These are phyloP conservation scores for Mus pahari DNA, from an alignment of 2,113 vertebrate genomes.

Conservation along the genomic window DNA sequence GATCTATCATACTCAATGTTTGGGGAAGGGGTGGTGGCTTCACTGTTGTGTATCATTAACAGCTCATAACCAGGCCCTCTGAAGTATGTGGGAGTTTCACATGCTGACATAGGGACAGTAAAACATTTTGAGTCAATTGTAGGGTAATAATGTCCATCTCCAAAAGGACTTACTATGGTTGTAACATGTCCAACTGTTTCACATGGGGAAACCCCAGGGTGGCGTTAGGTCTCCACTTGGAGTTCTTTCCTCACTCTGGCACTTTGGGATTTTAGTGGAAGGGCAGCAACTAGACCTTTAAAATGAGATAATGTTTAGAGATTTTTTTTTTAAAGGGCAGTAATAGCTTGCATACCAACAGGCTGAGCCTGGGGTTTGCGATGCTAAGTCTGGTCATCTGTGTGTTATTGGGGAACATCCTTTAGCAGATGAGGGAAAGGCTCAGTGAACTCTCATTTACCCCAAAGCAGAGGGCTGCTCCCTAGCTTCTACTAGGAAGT, in stretches of 20 bases:
- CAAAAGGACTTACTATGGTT: conserved; percentile 68
- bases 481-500: not conserved
- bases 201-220: conserved; percentile 67
- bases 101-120: conserved; percentile 57
- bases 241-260: conserved; percentile 68
- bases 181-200: conserved; percentile 75
- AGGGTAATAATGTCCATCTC: conserved; percentile 68
- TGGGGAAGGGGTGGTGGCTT: conserved; percentile 43
- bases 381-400: not conserved
- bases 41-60: not conserved
- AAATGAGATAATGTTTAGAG: conserved; percentile 79
- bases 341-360: conserved; percentile 55
- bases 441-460: not conserved
- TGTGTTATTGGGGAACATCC: conserved; percentile 7
- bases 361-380: conserved; percentile 20
- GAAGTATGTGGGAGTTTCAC: not conserved
- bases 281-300: conserved; percentile 62
- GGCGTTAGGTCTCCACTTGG: conserved; percentile 67
- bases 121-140: conserved; percentile 66
- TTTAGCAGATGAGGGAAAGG: not conserved
- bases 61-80: conserved; percentile 42
- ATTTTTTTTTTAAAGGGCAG: conserved; percentile 63
- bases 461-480: not conserved
- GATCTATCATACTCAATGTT: no score
- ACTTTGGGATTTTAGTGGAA: conserved; percentile 77